A percentile compares a stretch with the other conserved stretches of the same genome.
Evolutionary conservation across 2,888 invertebrate species (phyloP).

Genomic region (Dicyrtomina minuta): DNA sequence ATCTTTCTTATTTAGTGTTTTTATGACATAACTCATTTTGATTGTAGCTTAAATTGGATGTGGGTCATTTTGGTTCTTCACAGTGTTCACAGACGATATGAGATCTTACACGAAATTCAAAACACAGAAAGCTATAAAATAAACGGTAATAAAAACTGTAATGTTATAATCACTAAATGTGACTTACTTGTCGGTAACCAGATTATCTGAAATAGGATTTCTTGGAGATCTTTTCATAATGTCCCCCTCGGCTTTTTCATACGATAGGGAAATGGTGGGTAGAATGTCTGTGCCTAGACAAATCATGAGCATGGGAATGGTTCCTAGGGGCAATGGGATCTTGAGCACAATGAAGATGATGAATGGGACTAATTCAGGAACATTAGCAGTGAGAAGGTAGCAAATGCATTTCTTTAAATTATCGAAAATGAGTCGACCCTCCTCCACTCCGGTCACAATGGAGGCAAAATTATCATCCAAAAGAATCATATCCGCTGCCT

Average conservation of each 20-base stretch:
- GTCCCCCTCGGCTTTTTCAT: conserved; percentile 75
- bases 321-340: conserved; percentile 92
- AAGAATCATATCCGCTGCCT: conserved; percentile 85
- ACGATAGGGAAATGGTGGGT: conserved; percentile 79
- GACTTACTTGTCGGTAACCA: conserved; percentile 92
- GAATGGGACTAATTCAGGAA: conserved; percentile 98
- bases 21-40: no score
- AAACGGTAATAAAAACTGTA: no score
- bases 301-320: conserved; percentile 97
- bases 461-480: conserved; percentile 86
- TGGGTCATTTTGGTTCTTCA: no score
- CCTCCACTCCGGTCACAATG: conserved; percentile 82
- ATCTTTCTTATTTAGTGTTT: no score
- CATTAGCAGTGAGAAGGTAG: conserved; percentile 95
- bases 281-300: conserved; percentile 98
- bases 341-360: conserved; percentile 93
- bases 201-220: conserved; percentile 85
- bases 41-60: no score
- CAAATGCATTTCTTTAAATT: conserved; percentile 98
- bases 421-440: conserved; percentile 93
- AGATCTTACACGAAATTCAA: no score
- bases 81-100: no score
- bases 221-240: conserved; percentile 91
- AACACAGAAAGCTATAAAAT: no score
- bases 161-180: no score